These are phyloP conservation scores for Drosophila lacicola DNA, from an alignment of 2,888 invertebrate species.

Conservation along the genomic window DNA sequence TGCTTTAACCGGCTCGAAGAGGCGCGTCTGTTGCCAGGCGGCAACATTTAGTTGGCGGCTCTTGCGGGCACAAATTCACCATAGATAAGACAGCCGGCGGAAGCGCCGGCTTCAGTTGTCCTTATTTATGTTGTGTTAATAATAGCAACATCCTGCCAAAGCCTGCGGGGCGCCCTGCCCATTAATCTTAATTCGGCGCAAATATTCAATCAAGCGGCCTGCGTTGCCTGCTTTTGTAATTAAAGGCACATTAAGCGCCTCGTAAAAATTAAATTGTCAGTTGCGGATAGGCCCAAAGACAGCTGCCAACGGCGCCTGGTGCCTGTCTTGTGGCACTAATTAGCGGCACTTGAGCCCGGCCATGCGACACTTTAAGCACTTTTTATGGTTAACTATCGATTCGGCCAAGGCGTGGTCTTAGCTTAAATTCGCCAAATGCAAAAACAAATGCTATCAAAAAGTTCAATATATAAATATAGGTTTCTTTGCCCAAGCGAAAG, in stretches of 20 bases:
- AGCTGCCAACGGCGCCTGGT: conserved; percentile 5
- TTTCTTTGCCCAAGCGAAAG: too few species aligned
- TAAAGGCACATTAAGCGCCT: conserved; percentile 70
- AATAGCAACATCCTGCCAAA: conserved; percentile 26
- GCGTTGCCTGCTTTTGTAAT: conserved; percentile 47
- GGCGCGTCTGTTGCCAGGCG: conserved; percentile 23
- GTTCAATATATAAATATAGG: not conserved
- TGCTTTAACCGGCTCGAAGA: conserved; percentile 9
- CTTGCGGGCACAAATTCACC: not conserved
- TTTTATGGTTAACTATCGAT: conserved; percentile 26
- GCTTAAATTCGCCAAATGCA: not conserved
- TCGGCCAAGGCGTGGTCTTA: conserved; percentile 4
- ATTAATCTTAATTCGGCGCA: conserved; percentile 73
- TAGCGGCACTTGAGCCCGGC: conserved; percentile 29
- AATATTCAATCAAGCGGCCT: conserved; percentile 68
- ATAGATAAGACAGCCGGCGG: conserved; percentile 23
- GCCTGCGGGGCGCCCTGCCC: conserved; percentile 17
- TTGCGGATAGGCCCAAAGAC: conserved; percentile 14
- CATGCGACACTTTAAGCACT: conserved; percentile 15
- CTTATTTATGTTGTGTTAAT: conserved; percentile 67
- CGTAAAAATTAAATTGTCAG: conserved; percentile 76
- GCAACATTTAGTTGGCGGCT: conserved; percentile 23
- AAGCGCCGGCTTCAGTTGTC: conserved; percentile 31
- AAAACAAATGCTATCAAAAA: not conserved
- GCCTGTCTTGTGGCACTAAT: conserved; percentile 24